Base-by-base conservation (phyloP, 2,797 vertebrate genomes). In the Rhinichthys osculus region DNA sequence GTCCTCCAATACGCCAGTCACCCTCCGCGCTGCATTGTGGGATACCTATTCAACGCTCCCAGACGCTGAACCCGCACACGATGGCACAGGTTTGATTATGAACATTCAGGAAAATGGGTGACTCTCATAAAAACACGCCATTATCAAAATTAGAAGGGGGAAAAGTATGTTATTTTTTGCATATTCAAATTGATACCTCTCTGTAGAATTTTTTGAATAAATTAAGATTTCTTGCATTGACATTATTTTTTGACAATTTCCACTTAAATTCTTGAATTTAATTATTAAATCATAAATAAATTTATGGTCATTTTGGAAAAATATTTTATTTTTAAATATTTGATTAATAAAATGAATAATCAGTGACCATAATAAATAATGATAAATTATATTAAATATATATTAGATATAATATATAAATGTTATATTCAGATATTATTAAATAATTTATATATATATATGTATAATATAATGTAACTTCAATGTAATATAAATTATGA, bases 1-100 rank as follows among this genome's bases (percentile, higher is more conserved):
- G 98, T 90, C 98, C 98, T 81, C 97, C 98, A 5, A 97, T 98
- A 83, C 93, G 98, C 74, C 97, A 97, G 89, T 98, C 98, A 0
- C 97, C 97, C 0, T 98, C 97, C 4, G 95, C 97, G 35, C 97
- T 98, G 70, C 98, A 98, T 0, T 94, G 97, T 89, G 97, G 89
- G 92, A 92, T 59, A 91, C 93, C 88, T 95, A 98, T 92, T 95
- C 93, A 5, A 92, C 97, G 94, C 96, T 79, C 88, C 3, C 90
- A 89, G 40, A 88, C 87, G 3, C 84, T 88, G 5, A 90, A 99
- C 89, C 95, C 97, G 0, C 97, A 99, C 88, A 94, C 96, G 0
- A 97, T 98, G 90, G 97, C 97, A 92, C 97, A 99, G 98, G 98
- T 99, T 69, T 89, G 90, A 62, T 47, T 14, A 72, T 5, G 1